Evolutionary conservation across 1,140 invertebrate species (phyloP), one percentile per base, ranked within the genome.

Genomic region (Drosophila neocordata): DNA sequence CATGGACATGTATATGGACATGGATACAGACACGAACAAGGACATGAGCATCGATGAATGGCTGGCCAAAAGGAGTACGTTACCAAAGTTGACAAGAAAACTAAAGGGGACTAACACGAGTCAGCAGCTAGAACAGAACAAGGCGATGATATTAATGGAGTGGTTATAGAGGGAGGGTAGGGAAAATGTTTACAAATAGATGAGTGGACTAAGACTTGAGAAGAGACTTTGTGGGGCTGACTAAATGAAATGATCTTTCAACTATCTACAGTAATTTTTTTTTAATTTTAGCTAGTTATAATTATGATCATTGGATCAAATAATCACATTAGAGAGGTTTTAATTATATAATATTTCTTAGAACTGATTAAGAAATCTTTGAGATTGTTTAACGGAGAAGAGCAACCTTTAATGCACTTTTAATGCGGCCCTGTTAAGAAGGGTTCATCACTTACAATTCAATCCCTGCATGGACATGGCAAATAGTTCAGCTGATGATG

Each of bases 401-500:
- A 41, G 0, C 1, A 15, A 8, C 41, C 41, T 15, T 18, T 12
- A 35, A 1, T 34, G 6, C 31, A 34, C 31, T 8, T 9, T 6
- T 1, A 48, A 20, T 48, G 15, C 41, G 41, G 4, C 41, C 41
- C 41, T 48, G 41, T 20, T 48, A 31, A 68, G 53, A 74, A 60
- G 71, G 57, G 72, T 74, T 69, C 70, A 55, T 75, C 87, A 91
- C 89, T 91, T 91, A 91, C 89, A 74, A 91, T 91, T 91, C 82
- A 87, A 90, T 81, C 85, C 89, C 73, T 90, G 88, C 90, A 90
- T 90, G 77, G 87, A 88, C 89, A 90, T 79, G 71, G 80, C 68
- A 22, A 78, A 72, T 78, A 87, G 79, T 66, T 85, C 81, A 69
- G 78, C 77, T 58, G 71, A 58, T 56, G 65, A 69, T 64, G 44